Evolutionary conservation across 2,888 invertebrate genomes (phyloP).

Genomic region (Cremastinae sp.): DNA sequence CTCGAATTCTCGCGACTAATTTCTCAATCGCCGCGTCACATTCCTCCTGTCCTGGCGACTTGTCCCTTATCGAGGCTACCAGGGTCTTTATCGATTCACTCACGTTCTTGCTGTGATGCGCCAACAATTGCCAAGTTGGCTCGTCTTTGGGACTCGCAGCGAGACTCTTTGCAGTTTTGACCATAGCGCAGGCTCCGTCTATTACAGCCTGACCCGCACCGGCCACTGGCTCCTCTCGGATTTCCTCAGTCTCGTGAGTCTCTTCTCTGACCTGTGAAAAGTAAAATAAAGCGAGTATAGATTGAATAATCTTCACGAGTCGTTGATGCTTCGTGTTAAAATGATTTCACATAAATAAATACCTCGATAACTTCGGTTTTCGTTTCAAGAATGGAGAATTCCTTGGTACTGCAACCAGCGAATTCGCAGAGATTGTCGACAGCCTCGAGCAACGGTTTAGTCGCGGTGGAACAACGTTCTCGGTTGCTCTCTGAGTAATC

Average conservation of each 20-base stretch:
- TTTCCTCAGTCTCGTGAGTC: constrained; percentile 47
- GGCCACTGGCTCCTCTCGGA: constrained; percentile 89
- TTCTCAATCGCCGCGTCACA: constrained; percentile 92
- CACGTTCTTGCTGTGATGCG: constrained; percentile 96
- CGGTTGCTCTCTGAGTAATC: constrained; percentile 91
- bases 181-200: constrained; percentile 94
- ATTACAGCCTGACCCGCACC: constrained; percentile 90
- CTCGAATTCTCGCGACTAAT: constrained; percentile 88
- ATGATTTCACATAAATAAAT: neutral
- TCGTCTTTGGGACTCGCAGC: constrained; percentile 95
- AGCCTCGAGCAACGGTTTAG: constrained; percentile 92
- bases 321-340: neutral
- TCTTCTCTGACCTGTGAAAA: constrained; percentile 70
- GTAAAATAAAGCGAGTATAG: neutral
- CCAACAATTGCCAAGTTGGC: constrained; percentile 96
- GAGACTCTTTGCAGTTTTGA: constrained; percentile 93
- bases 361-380: constrained; percentile 55
- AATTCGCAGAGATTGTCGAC: constrained; percentile 96
- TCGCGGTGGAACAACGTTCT: constrained; percentile 88
- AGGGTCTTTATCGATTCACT: constrained; percentile 98
- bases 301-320: neutral
- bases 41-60: constrained; percentile 97
- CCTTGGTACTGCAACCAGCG: constrained; percentile 81
- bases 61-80: constrained; percentile 95
- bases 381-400: constrained; percentile 45